phyloP scores from a whole-genome alignment of 2,888 invertebrate species.

The Dugesia japonica region DNA sequence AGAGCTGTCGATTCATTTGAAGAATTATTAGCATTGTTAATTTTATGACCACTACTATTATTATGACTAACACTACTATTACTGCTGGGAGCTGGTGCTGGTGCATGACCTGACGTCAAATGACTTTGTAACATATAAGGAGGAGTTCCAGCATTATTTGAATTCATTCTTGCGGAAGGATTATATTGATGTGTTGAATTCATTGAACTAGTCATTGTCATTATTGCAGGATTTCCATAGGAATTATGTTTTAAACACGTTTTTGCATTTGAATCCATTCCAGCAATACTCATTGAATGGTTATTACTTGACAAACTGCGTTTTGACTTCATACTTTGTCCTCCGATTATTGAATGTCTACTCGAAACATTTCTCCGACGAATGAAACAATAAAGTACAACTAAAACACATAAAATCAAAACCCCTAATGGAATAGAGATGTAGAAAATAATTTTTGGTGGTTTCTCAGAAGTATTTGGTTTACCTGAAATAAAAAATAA shows the following conservation, averaged over 20 bases:
- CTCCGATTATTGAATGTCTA: constrained; percentile 8
- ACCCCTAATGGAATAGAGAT: neutral
- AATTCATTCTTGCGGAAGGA: neutral
- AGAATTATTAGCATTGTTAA: neutral
- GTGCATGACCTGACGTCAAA: neutral
- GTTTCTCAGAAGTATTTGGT: neutral
- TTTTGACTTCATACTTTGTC: neutral
- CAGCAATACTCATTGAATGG: constrained; percentile 3
- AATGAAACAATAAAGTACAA: constrained; percentile 1
- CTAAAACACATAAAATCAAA: constrained; percentile 8
- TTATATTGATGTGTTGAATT: neutral
- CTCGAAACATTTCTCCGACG: neutral
- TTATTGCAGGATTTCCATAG: neutral
- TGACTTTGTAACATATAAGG: constrained; percentile 5
- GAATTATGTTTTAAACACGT: constrained; percentile 14
- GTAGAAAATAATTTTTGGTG: neutral
- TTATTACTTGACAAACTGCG: constrained; percentile 1
- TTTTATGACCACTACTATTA: constrained; percentile 14
- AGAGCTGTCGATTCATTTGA: neutral
- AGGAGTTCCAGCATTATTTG: neutral
- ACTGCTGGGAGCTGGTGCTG: neutral
- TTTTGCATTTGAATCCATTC: neutral
- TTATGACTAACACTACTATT: constrained; percentile 12
- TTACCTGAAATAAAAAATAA: neutral
- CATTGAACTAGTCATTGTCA: neutral